Evolutionary conservation across 2,113 vertebrate genomes (phyloP), one percentile per base, ranked within the genome.

Genomic region (Triplophysa dalaica): DNA sequence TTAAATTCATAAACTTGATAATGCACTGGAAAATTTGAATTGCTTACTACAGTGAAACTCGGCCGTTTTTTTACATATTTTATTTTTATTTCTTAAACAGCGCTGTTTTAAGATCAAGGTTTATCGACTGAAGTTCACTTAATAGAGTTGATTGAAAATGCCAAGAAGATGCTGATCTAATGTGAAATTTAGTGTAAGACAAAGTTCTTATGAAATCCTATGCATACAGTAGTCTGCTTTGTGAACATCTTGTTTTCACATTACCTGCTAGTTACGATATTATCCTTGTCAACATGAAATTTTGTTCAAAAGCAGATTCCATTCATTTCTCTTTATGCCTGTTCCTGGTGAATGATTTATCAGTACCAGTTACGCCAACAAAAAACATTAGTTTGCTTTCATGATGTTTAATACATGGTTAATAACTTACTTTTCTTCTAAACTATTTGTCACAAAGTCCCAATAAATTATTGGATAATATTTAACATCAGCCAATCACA

Each of bases 1-100:
- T 94, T 90, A 89, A 92, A 94, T 92, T 92, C 88, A 90, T 92
- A 90, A 87, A 89, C 87, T 85, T 89, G 89, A 92, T 90, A 91
- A 89, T 81, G 87, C 87, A 91, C 82, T 82, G 84, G 81, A 90
- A 90, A 87, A 89, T 88, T 90, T 79, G 78, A 75, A 88, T 87
- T 85, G 56, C 81, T 73, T 80, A n/a, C 74, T 74, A 82, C 83
- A 81, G 79, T 81, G 74, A 74, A 87, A 89, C 80, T 45, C 9
- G 7, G n/a, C 9, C 19, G 64, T 85, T 76, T 87, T 87, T 81
- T 65, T 58, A 21, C 9, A 48, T 74, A 24, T 41, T 66, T 60
- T 63, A 74, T 33, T n/a, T 77, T 61, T 38, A 7, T 33, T 33
- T 75, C 79, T 81, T 81, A 22, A 70, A 82, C 72, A 82, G 69